A percentile compares a stretch with the other conserved stretches of the same genome.
Evolutionary conservation across 2,888 invertebrate genomes (phyloP).

Genomic region (Drosophila planitibia): DNA sequence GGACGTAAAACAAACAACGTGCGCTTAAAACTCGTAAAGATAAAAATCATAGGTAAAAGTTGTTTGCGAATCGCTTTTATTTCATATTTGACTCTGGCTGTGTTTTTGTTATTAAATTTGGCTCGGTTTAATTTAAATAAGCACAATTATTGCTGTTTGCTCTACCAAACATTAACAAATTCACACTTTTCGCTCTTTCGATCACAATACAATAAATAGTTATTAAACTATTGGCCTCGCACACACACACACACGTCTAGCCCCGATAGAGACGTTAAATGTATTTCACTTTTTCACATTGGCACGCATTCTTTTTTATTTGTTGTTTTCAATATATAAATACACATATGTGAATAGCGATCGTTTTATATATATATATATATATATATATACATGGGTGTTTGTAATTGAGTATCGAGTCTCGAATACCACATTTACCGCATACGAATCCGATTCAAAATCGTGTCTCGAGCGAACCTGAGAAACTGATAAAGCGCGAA

Average conservation of each 20-base stretch:
- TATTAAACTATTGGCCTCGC: conserved; percentile 46
- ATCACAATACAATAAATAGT: conserved; percentile 6
- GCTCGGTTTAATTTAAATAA: conserved; percentile 48
- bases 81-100: conserved; percentile 41
- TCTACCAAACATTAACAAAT: conserved; percentile 40
- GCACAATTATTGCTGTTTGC: conserved; percentile 21
- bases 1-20: conserved; percentile 37
- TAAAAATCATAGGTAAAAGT: conserved; percentile 77
- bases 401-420: conserved; percentile 41
- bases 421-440: conserved; percentile 60
- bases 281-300: conserved; percentile 61
- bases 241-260: background rate
- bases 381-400: conserved; percentile 16
- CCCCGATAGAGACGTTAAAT: conserved; percentile 6
- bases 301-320: conserved; percentile 53
- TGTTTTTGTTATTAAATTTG: conserved; percentile 36
- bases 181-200: conserved; percentile 34
- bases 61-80: conserved; percentile 71
- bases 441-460: conserved; percentile 38
- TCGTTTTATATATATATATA: conserved; percentile 7
- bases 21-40: conserved; percentile 49
- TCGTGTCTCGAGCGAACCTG: conserved; percentile 25
- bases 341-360: conserved; percentile 22
- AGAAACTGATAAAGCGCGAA: conserved; percentile 32
- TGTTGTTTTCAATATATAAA: conserved; percentile 18